Percentiles rank a stretch among this genome's conserved stretches.
These are phyloP conservation scores for Hydrolagus affinis DNA, from an alignment of 2,113 vertebrate species.

Conservation along the genomic window DNA sequence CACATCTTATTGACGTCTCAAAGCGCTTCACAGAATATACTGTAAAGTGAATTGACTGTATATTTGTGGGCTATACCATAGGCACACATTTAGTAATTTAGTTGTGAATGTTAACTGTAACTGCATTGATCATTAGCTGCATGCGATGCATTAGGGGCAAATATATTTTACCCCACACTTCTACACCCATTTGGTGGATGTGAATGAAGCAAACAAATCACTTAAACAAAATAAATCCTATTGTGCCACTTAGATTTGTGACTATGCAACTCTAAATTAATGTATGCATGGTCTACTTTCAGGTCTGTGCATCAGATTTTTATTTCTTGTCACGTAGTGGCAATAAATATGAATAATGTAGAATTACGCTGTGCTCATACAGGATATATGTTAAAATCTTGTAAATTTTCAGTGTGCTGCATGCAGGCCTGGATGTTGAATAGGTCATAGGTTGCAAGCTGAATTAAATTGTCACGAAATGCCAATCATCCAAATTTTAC, in stretches of 20 bases:
- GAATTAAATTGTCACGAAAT: background rate
- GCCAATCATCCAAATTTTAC: background rate
- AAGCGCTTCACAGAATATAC: no score
- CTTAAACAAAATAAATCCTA: background rate
- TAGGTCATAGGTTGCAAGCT: background rate
- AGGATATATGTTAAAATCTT: background rate
- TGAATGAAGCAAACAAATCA: background rate
- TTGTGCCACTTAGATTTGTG: background rate
- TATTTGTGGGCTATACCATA: no score
- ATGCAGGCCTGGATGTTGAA: background rate
- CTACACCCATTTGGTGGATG: background rate
- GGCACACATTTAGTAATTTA: no score
- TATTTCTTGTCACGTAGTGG: background rate
- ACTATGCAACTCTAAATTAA: background rate
- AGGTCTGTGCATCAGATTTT: background rate
- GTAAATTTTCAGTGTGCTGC: background rate
- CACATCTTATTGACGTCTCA: no score
- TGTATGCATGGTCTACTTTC: background rate
- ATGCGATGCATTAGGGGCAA: background rate
- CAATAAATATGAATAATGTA: constrained; percentile 4
- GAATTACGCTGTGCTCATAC: background rate
- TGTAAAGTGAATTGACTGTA: no score
- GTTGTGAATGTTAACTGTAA: no score
- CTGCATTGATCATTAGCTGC: background rate
- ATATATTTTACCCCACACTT: background rate